A percentile compares a stretch with the other conserved stretches of the same genome.
phyloP scores from a whole-genome alignment of 1,140 invertebrate genomes.

The Plectrocnemia conspersa region DNA sequence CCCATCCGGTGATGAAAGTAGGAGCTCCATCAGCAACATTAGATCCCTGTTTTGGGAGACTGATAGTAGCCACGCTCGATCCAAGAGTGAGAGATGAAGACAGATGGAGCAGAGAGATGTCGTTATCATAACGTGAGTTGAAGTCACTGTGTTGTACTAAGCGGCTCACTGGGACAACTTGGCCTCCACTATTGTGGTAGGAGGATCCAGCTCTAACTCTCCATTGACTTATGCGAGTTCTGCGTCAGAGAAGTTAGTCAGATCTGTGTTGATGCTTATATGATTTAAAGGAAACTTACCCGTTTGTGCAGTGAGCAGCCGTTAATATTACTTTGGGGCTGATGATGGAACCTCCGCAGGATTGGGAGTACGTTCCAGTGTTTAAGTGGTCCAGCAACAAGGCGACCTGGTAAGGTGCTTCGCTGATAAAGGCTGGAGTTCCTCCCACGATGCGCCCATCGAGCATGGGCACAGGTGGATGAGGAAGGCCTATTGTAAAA shows the following conservation, averaged over 20 bases:
- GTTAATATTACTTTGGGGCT: conserved; percentile 54
- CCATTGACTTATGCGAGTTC: neutral
- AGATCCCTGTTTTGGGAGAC: conserved; percentile 19
- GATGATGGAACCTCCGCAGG: conserved; percentile 39
- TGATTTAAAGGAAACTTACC: conserved; percentile 17
- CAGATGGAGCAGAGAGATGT: conserved; percentile 16
- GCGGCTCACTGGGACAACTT: neutral
- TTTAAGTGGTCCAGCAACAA: conserved; percentile 12
- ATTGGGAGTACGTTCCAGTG: conserved; percentile 4
- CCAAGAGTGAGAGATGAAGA: neutral
- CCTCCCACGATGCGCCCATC: conserved; percentile 10
- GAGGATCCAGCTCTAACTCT: conserved; percentile 20
- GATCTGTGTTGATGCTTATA: neutral
- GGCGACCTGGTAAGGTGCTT: conserved; percentile 25
- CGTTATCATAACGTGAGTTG: conserved; percentile 16
- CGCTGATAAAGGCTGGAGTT: conserved; percentile 9
- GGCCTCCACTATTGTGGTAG: conserved; percentile 11
- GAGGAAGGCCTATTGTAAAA: neutral
- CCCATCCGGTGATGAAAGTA: conserved; percentile 44
- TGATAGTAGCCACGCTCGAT: neutral
- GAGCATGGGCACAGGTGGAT: neutral
- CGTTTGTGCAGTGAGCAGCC: conserved; percentile 56
- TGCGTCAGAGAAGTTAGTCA: neutral
- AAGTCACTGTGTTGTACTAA: conserved; percentile 7
- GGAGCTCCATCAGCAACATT: conserved; percentile 34